Base-by-base conservation (phyloP, 2,888 invertebrate species). In the Drosophila ezoana region DNA sequence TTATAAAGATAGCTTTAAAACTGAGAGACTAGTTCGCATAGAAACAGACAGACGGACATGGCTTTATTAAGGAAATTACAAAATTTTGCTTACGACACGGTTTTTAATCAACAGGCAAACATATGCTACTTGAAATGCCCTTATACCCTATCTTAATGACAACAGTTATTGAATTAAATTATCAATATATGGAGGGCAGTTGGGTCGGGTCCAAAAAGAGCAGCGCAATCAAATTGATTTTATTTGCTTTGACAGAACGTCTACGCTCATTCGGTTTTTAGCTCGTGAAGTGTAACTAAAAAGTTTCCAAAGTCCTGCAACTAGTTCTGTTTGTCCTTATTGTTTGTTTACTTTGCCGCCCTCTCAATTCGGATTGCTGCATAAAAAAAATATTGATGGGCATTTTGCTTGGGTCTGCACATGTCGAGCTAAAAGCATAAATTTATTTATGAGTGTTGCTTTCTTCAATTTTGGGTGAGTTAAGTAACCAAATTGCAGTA, bases 241-340 rank as follows among this genome's bases (percentile, higher is more conserved):
- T 87, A 84, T 84, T 84, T 84, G 79, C 82, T 84, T 84, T 84
- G 87, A 87, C 81, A 87, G 79, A 87, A 72, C 53, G 53, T 54
- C 58, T 53, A 54, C 74, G 59, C 3, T 20, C 20, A 87, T 81
- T 85, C 85, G 79, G 82, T 73, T 76, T 87, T 84, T 76, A 76
- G 87, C 85, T 84, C 85, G 87, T 84, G 87, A 87, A 87, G 73
- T 87, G 82, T 81, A 79, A 76, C 87, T 20, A 85, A 85, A 79
- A 81, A 87, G 79, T 67, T 69, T 66, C 20, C 53, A 76, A 57
- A 63, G 56, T 16, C 43, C 52, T 20, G 43, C 11, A 28, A 62
- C 63, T 61, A 33, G 11, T 3, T 11, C 28, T 53, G 63, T 43
- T 43, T 64, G 69, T 56, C 72, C 62, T 69, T 68, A 75, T 73